Evolutionary conservation across 2,797 vertebrate species (phyloP).

Genomic region (Bovichtus diacanthus): DNA sequence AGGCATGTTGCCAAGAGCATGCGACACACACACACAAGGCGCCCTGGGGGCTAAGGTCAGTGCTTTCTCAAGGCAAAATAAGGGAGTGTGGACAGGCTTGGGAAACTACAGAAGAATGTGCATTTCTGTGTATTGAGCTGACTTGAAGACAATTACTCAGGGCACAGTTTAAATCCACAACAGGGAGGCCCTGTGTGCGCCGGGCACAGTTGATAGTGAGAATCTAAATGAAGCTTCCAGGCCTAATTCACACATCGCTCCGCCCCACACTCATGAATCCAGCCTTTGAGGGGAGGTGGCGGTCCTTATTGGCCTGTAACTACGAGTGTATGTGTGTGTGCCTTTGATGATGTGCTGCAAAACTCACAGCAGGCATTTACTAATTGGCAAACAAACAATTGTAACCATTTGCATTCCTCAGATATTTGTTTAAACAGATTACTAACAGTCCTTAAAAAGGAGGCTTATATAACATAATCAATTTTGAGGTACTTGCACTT

Average conservation of each 20-base stretch:
- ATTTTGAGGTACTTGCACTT: not conserved
- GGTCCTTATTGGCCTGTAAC: constrained; percentile 35
- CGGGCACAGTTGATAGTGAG: constrained; percentile 40
- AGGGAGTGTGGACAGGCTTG: constrained; percentile 80
- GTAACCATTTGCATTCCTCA: not conserved
- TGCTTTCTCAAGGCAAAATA: constrained; percentile 86
- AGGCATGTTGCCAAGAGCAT: constrained; percentile 75
- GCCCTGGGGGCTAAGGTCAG: constrained; percentile 82
- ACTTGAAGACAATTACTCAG: constrained; percentile 70
- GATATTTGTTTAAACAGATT: constrained; percentile 1
- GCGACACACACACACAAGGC: constrained; percentile 50
- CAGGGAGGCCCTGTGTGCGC: constrained; percentile 65
- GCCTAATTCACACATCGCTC: constrained; percentile 66
- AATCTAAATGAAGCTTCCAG: constrained; percentile 68
- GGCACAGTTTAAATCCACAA: constrained; percentile 69
- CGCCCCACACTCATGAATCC: constrained; percentile 49
- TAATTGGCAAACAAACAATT: constrained; percentile 39
- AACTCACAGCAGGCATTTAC: constrained; percentile 32
- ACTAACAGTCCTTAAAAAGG: not conserved
- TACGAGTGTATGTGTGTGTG: constrained; percentile 26
- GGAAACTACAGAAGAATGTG: constrained; percentile 80
- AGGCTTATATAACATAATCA: not conserved
- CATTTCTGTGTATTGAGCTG: constrained; percentile 64
- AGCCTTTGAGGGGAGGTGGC: constrained; percentile 39
- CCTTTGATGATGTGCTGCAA: constrained; percentile 4